Conservation (phyloP, 2,888 invertebrate genomes). For the Lymantria monacha region DNA sequence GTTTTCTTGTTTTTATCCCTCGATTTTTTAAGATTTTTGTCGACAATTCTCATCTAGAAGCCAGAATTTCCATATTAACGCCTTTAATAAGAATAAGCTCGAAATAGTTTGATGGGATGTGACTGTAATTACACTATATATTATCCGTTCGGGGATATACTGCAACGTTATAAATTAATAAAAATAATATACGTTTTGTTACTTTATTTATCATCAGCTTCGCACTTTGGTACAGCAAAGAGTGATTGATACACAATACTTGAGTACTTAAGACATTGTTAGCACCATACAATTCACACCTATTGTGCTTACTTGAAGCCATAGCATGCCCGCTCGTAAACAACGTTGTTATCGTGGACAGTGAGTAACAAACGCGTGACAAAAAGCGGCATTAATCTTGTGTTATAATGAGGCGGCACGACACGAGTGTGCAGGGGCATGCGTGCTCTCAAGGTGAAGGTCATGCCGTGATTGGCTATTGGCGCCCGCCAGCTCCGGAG, state of each 20-base stretch:
- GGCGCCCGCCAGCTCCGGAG: constrained; percentile 6
- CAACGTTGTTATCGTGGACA: constrained; percentile 31
- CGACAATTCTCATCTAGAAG: too few species aligned
- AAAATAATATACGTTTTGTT: too few species aligned
- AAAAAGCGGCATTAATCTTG: constrained; percentile 60
- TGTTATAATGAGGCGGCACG: constrained; percentile 40
- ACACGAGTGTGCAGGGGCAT: constrained; percentile 62
- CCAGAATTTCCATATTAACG: too few species aligned
- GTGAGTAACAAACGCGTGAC: constrained; percentile 54
- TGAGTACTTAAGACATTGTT: background rate
- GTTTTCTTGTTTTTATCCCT: too few species aligned
- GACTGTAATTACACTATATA: too few species aligned
- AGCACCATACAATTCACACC: constrained; percentile 14
- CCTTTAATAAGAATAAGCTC: too few species aligned
- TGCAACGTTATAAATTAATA: too few species aligned
- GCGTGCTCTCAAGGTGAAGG: constrained; percentile 40
- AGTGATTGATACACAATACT: too few species aligned
- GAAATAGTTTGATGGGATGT: too few species aligned
- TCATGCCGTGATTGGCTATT: constrained; percentile 37
- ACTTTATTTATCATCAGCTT: too few species aligned
- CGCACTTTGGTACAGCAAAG: background rate
- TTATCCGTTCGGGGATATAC: too few species aligned
- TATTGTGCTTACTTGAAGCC: constrained; percentile 20
- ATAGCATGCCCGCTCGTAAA: constrained; percentile 7
- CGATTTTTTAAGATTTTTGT: too few species aligned